Evolutionary conservation across 2,797 vertebrate species (phyloP).

Genomic region (Eupleurogrammus muticus): DNA sequence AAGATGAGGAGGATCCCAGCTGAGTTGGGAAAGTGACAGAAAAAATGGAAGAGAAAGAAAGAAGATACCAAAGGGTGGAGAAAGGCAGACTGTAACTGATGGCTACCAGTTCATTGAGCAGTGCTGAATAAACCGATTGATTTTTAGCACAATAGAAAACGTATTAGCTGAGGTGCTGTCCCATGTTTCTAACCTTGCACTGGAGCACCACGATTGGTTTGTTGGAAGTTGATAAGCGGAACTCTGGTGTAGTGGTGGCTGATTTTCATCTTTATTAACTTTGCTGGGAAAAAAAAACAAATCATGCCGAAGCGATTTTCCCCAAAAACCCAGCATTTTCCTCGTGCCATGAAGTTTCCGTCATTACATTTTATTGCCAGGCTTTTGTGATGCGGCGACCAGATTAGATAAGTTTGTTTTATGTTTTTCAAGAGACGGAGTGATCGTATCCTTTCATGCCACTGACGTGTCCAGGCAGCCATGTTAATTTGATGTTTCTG

Average conservation of each 20-base stretch:
- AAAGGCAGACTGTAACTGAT: not conserved
- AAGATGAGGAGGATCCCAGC: not conserved
- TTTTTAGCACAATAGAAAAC: not conserved
- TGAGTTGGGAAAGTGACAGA: not conserved
- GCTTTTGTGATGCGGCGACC: constrained; percentile 24
- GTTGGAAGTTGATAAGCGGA: not conserved
- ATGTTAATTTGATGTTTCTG: constrained; percentile 41
- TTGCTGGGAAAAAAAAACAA: not conserved
- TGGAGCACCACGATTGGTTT: not conserved
- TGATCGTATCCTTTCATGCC: constrained; percentile 28
- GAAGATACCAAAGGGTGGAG: too few relatives aligned
- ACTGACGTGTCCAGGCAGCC: constrained; percentile 34
- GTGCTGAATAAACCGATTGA: constrained; percentile 1
- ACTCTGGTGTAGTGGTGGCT: not conserved
- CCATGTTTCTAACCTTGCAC: not conserved
- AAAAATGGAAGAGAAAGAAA: not conserved
- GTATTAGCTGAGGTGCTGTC: not conserved
- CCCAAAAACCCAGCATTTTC: not conserved
- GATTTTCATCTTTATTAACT: constrained; percentile 9
- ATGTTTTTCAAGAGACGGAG: constrained; percentile 23
- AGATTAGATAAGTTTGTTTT: constrained; percentile 46
- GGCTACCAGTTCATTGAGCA: not conserved
- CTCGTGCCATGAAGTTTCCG: constrained; percentile 22
- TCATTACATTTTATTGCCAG: constrained; percentile 21
- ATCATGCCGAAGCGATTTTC: not conserved